Conservation (phyloP, 2,797 vertebrate species). For the Denticeps clupeoides region DNA sequence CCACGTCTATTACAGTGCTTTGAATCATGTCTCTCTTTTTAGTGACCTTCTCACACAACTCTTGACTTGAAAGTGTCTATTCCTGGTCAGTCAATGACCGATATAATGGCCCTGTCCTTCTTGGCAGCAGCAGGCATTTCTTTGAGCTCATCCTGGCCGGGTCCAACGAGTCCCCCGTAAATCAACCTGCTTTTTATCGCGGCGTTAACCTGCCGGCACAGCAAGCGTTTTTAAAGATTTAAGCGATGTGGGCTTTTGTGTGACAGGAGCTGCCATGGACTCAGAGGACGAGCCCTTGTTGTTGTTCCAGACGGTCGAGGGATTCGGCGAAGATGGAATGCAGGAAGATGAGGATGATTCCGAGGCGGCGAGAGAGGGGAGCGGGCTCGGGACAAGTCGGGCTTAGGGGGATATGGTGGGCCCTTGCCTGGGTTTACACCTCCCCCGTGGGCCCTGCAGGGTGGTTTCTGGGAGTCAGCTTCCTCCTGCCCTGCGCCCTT, state of each 20-base stretch:
- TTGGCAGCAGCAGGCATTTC: constrained; percentile 20
- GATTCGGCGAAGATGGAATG: constrained; percentile 62
- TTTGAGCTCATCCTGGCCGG: constrained; percentile 30
- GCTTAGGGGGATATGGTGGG: constrained; percentile 68
- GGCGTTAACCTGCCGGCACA: constrained; percentile 19
- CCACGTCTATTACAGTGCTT: too few species aligned
- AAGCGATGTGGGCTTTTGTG: constrained; percentile 28
- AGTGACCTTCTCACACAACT: constrained; percentile 9
- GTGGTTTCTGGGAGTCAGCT: constrained; percentile 67
- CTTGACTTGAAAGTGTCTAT: constrained; percentile 24
- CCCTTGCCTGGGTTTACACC: constrained; percentile 81
- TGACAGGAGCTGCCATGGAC: constrained; percentile 66
- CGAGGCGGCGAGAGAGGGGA: constrained; percentile 56
- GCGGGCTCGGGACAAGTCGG: constrained; percentile 55
- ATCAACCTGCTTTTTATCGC: constrained; percentile 20
- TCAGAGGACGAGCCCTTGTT: constrained; percentile 76
- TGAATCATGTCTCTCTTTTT: neutral
- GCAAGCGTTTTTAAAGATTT: too few species aligned
- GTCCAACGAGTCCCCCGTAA: constrained; percentile 29
- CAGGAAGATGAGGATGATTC: constrained; percentile 36
- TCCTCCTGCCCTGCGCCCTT: constrained; percentile 74
- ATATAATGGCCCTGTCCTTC: constrained; percentile 38
- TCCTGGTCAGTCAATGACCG: constrained; percentile 29
- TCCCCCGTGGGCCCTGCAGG: constrained; percentile 72
- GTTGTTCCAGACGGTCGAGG: constrained; percentile 74